phyloP scores from a whole-genome alignment of 1,140 invertebrate species.

The Neodiprion virginianus region DNA sequence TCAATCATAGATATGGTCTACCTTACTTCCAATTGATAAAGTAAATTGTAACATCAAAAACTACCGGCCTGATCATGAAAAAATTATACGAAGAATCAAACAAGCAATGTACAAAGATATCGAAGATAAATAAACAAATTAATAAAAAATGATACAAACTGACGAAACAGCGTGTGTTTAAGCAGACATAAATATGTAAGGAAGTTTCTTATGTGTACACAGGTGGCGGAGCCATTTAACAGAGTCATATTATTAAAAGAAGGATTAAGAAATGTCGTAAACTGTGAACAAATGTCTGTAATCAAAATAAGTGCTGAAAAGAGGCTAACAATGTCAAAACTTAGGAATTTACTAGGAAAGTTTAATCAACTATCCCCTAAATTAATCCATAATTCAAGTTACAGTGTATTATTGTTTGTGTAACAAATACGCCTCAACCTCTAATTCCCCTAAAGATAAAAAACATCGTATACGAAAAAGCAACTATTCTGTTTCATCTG shows the following conservation, averaged over 20 bases:
- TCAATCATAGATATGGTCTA: too few species aligned
- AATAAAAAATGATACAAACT: background rate
- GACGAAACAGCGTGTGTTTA: background rate
- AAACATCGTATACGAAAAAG: background rate
- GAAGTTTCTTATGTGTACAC: too few species aligned
- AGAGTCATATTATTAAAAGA: too few species aligned
- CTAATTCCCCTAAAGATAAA: constrained; percentile 2
- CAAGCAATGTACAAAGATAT: background rate
- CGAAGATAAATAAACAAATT: background rate
- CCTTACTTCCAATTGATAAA: too few species aligned
- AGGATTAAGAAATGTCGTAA: too few species aligned
- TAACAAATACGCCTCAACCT: background rate
- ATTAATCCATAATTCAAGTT: background rate
- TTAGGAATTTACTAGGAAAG: background rate
- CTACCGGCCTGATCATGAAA: background rate
- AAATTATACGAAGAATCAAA: background rate
- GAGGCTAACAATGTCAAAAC: background rate
- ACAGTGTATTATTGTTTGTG: background rate
- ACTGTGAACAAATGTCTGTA: too few species aligned
- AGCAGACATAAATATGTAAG: background rate
- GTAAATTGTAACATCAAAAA: background rate
- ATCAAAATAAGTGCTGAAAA: background rate
- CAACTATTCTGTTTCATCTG: background rate
- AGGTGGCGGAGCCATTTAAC: too few species aligned
- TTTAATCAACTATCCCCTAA: constrained; percentile 3